phyloP scores from a whole-genome alignment of 2,113 vertebrate genomes.

The Rostratula benghalensis region DNA sequence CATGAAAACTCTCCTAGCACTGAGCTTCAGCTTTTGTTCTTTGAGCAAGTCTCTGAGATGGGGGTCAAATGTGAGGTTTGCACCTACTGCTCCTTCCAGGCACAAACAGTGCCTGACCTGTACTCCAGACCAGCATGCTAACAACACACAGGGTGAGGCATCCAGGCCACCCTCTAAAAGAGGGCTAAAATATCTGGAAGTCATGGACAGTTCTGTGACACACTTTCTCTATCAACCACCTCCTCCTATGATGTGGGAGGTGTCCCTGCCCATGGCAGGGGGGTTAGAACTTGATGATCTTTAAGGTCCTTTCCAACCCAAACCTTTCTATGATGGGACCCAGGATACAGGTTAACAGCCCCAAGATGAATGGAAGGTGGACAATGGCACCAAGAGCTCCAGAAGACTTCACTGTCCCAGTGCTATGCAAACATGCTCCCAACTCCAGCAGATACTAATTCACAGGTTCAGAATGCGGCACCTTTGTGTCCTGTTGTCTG shows the following conservation, averaged over 20 bases:
- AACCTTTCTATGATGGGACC: no score
- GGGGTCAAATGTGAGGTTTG: background rate
- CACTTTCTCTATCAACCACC: background rate
- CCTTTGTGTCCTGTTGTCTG: background rate
- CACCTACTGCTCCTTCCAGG: background rate
- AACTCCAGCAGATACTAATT: background rate
- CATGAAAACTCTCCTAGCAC: background rate
- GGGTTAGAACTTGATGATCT: no score
- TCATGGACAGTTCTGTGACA: rapidly evolving
- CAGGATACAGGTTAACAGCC: background rate
- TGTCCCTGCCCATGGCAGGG: no score
- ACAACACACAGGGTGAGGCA: background rate
- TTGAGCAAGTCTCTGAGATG: background rate
- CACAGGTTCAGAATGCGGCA: background rate
- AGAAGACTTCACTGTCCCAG: background rate
- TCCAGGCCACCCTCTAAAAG: background rate
- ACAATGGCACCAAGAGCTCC: background rate
- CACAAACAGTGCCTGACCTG: background rate
- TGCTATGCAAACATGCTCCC: background rate
- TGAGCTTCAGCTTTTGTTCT: background rate
- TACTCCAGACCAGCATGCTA: background rate
- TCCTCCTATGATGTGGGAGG: background rate
- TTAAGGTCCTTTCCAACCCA: no score
- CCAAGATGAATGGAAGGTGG: rapidly evolving
- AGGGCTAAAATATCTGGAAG: background rate